Evolutionary conservation across 2,113 vertebrate species (phyloP), one percentile per base, ranked within the genome.

Genomic region (Struthio camelus): DNA sequence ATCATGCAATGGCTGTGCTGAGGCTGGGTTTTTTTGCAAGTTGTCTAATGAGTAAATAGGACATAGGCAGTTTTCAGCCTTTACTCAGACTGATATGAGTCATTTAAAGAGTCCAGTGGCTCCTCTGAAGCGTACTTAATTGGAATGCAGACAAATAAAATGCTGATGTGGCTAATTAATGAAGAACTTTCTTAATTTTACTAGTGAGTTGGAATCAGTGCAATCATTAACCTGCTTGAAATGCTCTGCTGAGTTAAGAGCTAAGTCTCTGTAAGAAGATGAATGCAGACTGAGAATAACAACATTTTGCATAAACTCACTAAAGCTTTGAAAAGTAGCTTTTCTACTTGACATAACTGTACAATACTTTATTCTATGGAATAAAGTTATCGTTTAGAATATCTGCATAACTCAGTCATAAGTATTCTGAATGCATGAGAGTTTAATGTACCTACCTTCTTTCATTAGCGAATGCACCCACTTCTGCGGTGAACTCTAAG

Each of bases 181-280:
- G 70, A 90, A 90, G 90, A 84, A 90, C 42, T 46, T 23, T 54
- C 40, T 77, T 96, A 85, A 76, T 94, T 94, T 96, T 77, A 89
- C 53, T 79, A 40, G n/a, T 89, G 82, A 42, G 44, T 89, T 92
- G 58, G 91, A 93, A 92, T 92, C 77, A 91, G 92, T 86, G 58
- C 69, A 72, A 85, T 96, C 89, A 89, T 93, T 97, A 92, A 95
- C 83, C 72, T 90, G 59, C 79, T 58, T 89, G 85, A 95, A 96
- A 86, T 81, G 32, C 76, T 94, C 80, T 97, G 79, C 90, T 90
- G 80, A 88, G 65, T 84, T 94, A 87, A 70, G 69, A 90, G 23
- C 73, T 76, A 67, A 78, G 83, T 89, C 56, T 88, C 95, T 69
- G 8, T 88, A 71, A 71, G 72, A 93, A 88, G 80, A 79, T 71